Conservation (phyloP, 2,888 invertebrate species). For the Chrysolina oricalcia region DNA sequence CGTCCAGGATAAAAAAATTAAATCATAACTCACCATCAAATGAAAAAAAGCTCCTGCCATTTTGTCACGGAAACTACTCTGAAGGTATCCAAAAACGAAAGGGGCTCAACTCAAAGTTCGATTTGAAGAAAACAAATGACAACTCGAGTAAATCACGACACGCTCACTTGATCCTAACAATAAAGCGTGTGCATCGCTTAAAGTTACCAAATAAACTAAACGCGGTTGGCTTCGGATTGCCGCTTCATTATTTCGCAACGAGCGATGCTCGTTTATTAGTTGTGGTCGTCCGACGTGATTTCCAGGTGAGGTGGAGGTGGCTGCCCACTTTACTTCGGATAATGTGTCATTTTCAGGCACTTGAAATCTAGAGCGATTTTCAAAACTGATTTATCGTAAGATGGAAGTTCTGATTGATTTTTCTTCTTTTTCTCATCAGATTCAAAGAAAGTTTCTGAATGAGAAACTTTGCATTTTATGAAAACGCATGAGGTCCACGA, state of each 20-base stretch:
- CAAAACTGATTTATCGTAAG: neutral
- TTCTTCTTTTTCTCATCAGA: too few relatives aligned
- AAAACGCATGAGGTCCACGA: too few relatives aligned
- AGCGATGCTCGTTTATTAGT: slow-evolving; percentile 59
- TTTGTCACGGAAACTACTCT: slow-evolving; percentile 6
- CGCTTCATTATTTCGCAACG: slow-evolving; percentile 68
- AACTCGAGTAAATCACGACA: slow-evolving; percentile 41
- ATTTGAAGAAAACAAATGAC: slow-evolving; percentile 27
- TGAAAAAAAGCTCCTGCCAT: slow-evolving; percentile 15
- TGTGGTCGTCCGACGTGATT: slow-evolving; percentile 48
- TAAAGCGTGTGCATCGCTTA: slow-evolving; percentile 68
- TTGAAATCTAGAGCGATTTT: neutral
- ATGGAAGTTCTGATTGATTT: too few relatives aligned
- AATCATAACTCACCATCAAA: slow-evolving; percentile 14
- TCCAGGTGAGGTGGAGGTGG: slow-evolving; percentile 44
- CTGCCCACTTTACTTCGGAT: neutral
- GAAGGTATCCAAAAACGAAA: slow-evolving; percentile 6
- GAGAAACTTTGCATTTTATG: too few relatives aligned
- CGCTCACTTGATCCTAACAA: slow-evolving; percentile 58
- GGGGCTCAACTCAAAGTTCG: slow-evolving; percentile 20
- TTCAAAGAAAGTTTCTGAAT: too few relatives aligned
- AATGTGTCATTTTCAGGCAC: slow-evolving; percentile 4
- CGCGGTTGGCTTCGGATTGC: slow-evolving; percentile 61
- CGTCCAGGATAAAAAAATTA: neutral
- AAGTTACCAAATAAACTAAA: slow-evolving; percentile 69